Evolutionary conservation across 2,888 invertebrate genomes (phyloP).

Genomic region (Cancer borealis): DNA sequence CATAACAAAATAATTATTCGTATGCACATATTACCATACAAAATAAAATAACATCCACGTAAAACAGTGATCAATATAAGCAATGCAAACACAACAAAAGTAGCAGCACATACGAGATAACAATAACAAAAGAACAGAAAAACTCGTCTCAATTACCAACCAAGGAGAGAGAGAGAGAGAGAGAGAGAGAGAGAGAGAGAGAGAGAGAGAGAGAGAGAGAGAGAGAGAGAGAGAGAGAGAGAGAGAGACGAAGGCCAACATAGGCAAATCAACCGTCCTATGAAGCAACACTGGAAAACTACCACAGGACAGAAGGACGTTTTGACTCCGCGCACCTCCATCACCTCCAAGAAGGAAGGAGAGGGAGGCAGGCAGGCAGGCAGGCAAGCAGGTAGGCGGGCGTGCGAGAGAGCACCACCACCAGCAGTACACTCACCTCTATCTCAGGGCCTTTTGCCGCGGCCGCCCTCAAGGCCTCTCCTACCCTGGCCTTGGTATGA

Average conservation of each 20-base stretch:
- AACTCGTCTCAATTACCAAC: neutral
- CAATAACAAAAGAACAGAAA: no score
- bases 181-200: slow-evolving; percentile 54
- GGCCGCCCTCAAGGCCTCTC: neutral
- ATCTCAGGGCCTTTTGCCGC: neutral
- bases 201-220: slow-evolving; percentile 49
- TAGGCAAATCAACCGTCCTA: neutral
- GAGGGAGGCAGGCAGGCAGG: neutral
- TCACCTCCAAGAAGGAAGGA: neutral
- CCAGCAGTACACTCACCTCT: neutral
- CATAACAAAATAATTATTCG: no score
- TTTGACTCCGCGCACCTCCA: neutral
- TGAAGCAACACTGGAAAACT: neutral
- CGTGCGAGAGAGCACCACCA: neutral
- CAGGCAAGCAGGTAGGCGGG: no score
- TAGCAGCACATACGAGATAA: no score
- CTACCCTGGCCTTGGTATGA: neutral
- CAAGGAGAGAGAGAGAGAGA: neutral
- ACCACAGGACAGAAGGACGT: neutral
- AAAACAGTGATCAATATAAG: no score
- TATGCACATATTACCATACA: no score
- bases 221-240: slow-evolving; percentile 40
- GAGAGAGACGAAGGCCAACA: neutral
- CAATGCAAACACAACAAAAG: no score
- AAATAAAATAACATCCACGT: no score